These are phyloP conservation scores for Tricholauxania praeusta DNA, from an alignment of 2,888 invertebrate genomes.

Conservation along the genomic window DNA sequence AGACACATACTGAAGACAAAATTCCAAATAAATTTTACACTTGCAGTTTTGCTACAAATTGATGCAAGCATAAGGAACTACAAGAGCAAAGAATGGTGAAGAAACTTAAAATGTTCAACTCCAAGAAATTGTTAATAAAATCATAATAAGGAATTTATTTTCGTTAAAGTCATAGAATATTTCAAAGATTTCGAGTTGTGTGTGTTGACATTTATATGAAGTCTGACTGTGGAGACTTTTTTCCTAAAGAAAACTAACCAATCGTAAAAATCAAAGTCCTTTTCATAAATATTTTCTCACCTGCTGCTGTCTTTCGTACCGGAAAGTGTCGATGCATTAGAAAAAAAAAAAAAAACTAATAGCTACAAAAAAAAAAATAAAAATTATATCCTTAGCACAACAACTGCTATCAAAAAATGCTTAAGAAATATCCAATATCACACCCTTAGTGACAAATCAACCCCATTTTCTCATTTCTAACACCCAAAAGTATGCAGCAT, in stretches of 20 bases:
- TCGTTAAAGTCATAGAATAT: too few relatives aligned
- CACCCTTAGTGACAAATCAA: not conserved
- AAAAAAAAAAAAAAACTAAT: not conserved
- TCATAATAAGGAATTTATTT: too few relatives aligned
- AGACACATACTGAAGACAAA: constrained; percentile 10
- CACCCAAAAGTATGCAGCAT: constrained; percentile 22
- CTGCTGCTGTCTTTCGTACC: constrained; percentile 5
- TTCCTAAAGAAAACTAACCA: too few relatives aligned
- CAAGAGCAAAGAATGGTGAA: too few relatives aligned
- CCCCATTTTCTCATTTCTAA: not conserved
- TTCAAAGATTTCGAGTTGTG: too few relatives aligned
- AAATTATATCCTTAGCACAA: not conserved
- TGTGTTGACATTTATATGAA: too few relatives aligned
- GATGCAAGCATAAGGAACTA: too few relatives aligned
- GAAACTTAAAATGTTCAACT: too few relatives aligned
- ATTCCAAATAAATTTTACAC: not conserved
- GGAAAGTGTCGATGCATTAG: constrained; percentile 3
- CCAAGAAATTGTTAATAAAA: too few relatives aligned
- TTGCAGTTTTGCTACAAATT: too few relatives aligned
- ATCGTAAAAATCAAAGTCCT: not conserved
- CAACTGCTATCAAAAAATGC: constrained; percentile 31
- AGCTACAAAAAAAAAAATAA: not conserved
- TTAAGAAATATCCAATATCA: constrained; percentile 21
- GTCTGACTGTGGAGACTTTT: too few relatives aligned
- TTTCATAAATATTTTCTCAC: constrained; percentile 21